Base-by-base conservation (phyloP, 92 coral and sea anemone genomes). In the Scolanthus callimorphus region DNA sequence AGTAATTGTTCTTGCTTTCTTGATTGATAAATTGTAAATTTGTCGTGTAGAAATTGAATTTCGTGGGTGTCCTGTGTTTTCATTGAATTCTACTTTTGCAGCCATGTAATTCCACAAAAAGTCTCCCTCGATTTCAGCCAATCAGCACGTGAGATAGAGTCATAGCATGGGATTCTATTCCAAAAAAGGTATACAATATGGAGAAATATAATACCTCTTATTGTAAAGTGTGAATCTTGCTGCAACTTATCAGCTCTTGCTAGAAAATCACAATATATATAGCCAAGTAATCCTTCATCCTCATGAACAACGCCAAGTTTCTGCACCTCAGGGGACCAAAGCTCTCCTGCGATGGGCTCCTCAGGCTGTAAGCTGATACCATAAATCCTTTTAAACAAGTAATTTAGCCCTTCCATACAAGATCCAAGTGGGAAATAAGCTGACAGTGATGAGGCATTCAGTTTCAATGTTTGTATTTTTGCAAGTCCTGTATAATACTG, bases 211-310 rank as follows among this genome's bases (percentile, higher is more conserved):
- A n/a, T 23, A 88, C 98, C 98, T 84, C 90, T 73, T 19, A 92
- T 92, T 1, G 98, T 92, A 58, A 88, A 92, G 67, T 92, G 98
- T 20, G 96, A 92, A 49, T 92, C 98, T 48, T 88, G 96, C 29
- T 65, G 98, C 17, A 92, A 70, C 71, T 92, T 92, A 10, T 73
- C 81, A 27, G 72, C 76, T 26, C 98, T 90, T 51, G 57, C 67
- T 43, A 84, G 77, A 53, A 92, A 82, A 52, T 92, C 98, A 88
- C 98, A 92, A 47, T 92, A 92, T 29, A 92, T 92, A 51, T 80
- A 88, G 17, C 98, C 98, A 23, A 92, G 63, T 11, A 81, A 47
- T 2, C 98, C 98, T 23, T 92, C 98, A 38, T 73, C 57, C 64
- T 92, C 96, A 54, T 92, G 98, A 27, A 80, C 80, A 17, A 92